phyloP scores from a whole-genome alignment of 2,113 vertebrate genomes.

The Ciconia stormi region DNA sequence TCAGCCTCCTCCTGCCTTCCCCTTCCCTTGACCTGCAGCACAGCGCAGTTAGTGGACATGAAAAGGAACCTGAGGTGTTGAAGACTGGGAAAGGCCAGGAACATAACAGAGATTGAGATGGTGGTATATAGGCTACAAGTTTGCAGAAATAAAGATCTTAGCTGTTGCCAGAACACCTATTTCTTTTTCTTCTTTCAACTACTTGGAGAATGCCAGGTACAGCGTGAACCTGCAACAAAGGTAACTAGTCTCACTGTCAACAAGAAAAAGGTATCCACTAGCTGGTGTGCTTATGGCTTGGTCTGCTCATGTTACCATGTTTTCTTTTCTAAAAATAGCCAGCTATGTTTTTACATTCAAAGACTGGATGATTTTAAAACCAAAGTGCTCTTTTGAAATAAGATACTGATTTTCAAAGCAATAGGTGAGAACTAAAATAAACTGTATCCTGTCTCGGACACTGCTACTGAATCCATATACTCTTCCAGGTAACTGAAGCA shows the following conservation, averaged over 20 bases:
- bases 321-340: background rate
- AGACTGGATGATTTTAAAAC: background rate
- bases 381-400: background rate
- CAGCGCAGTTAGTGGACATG: background rate
- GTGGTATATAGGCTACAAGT: background rate
- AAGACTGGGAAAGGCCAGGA: background rate
- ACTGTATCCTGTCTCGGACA: background rate
- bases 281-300: background rate
- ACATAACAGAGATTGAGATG: background rate
- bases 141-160: background rate
- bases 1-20: background rate
- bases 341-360: background rate
- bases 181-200: background rate
- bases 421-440: background rate
- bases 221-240: background rate
- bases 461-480: background rate
- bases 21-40: fast-evolving
- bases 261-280: background rate
- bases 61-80: background rate
- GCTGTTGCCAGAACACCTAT: background rate
- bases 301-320: background rate
- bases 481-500: background rate
- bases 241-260: background rate
- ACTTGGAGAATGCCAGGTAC: background rate
- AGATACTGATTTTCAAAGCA: background rate